Conservation (phyloP, 1,140 invertebrate genomes). For the Papilio helenus region DNA sequence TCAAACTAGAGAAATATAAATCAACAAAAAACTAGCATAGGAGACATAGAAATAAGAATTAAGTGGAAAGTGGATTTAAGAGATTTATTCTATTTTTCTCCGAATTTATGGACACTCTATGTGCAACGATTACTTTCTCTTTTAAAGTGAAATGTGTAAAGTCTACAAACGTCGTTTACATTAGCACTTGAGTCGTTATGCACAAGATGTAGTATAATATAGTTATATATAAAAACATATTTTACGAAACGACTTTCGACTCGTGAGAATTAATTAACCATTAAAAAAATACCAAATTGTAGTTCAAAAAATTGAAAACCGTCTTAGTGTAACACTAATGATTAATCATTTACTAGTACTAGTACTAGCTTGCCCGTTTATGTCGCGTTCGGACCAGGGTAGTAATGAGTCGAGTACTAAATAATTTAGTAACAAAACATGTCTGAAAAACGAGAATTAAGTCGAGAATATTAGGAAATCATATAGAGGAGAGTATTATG, state of each 20-base stretch:
- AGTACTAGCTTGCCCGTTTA: too few relatives aligned
- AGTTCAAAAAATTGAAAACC: neutral
- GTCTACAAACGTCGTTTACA: neutral
- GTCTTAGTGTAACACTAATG: neutral
- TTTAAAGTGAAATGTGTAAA: conserved; percentile 27
- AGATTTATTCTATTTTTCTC: neutral
- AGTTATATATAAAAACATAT: neutral
- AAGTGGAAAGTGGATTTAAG: neutral
- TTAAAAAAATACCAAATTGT: neutral
- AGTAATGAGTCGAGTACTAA: too few relatives aligned
- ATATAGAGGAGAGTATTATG: too few relatives aligned
- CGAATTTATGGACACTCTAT: neutral
- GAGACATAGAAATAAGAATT: neutral
- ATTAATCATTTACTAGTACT: too few relatives aligned
- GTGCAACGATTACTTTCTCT: conserved; percentile 25
- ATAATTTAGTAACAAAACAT: too few relatives aligned
- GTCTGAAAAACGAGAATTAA: too few relatives aligned
- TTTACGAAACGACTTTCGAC: neutral
- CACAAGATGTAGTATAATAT: neutral
- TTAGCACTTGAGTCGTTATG: conserved; percentile 1
- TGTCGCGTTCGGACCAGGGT: too few relatives aligned
- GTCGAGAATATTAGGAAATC: too few relatives aligned
- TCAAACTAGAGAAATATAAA: neutral
- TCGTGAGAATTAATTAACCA: neutral
- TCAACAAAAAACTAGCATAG: neutral